Conservation (phyloP, 1,140 invertebrate genomes). For the Apis laboriosa region DNA sequence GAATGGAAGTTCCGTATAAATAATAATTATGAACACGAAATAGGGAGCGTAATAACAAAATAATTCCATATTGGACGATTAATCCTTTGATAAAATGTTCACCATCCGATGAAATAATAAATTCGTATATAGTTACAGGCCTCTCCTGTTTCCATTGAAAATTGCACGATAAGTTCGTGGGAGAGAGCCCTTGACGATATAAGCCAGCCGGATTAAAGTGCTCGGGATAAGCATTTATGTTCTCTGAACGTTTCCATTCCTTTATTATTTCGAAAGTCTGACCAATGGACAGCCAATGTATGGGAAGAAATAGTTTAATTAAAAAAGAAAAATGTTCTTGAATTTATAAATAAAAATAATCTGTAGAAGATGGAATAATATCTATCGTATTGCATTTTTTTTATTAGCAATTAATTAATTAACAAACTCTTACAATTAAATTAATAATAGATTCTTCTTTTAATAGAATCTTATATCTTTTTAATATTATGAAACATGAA, state of each 20-base stretch:
- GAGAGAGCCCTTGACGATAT: slow-evolving; percentile 54
- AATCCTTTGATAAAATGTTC: slow-evolving; percentile 54
- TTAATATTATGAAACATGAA: no score
- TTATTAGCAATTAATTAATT: not conserved
- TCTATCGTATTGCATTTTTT: not conserved
- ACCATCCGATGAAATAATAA: slow-evolving; percentile 50
- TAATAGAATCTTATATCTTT: no score
- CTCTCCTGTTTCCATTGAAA: slow-evolving; percentile 15
- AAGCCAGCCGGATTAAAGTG: slow-evolving; percentile 51
- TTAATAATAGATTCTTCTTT: no score
- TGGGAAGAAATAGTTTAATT: slow-evolving; percentile 12
- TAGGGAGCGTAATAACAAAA: slow-evolving; percentile 7
- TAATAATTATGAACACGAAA: not conserved
- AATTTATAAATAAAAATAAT: no score
- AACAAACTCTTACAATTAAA: not conserved
- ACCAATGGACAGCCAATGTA: not conserved
- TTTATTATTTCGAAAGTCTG: slow-evolving; percentile 19
- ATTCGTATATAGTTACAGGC: slow-evolving; percentile 8
- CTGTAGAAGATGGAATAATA: not conserved
- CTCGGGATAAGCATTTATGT: slow-evolving; percentile 36
- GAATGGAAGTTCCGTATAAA: not conserved
- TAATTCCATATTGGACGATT: slow-evolving; percentile 20
- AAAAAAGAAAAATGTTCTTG: slow-evolving; percentile 1
- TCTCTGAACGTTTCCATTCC: slow-evolving; percentile 24
- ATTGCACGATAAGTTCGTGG: slow-evolving; percentile 48